Conservation (phyloP, 2,888 invertebrate genomes). For the Cylindroiulus punctatus region DNA sequence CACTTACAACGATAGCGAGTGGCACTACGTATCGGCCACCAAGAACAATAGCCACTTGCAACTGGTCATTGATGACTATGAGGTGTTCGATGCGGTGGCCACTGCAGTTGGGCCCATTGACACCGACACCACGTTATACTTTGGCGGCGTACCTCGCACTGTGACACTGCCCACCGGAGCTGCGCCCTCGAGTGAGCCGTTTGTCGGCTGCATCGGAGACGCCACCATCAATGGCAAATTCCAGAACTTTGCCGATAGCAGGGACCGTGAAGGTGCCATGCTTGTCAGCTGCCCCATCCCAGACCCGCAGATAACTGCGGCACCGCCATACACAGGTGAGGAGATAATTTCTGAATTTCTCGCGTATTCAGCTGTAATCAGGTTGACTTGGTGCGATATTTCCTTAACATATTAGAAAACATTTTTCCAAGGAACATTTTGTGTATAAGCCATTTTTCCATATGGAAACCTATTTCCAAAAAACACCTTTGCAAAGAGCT, state of each 20-base stretch:
- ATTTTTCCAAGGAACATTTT: no score
- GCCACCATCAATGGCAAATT: constrained; percentile 85
- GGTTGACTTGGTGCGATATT: no score
- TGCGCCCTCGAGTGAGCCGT: constrained; percentile 69
- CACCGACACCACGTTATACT: constrained; percentile 76
- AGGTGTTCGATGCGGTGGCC: constrained; percentile 70
- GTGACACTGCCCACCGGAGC: constrained; percentile 70
- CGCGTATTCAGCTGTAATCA: no score
- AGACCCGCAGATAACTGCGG: constrained; percentile 58
- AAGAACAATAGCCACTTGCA: constrained; percentile 76
- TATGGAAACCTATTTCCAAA: no score
- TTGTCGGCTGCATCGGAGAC: constrained; percentile 92
- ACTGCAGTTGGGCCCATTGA: constrained; percentile 50
- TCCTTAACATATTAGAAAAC: no score
- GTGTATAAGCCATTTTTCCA: no score
- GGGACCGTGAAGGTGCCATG: constrained; percentile 66
- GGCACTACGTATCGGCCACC: constrained; percentile 92
- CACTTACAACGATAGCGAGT: constrained; percentile 87
- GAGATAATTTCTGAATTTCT: background rate
- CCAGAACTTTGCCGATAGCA: constrained; percentile 79
- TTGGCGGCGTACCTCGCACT: constrained; percentile 83
- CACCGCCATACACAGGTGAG: constrained; percentile 44
- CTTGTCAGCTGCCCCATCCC: constrained; percentile 63
- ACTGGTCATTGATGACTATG: constrained; percentile 86
- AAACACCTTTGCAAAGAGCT: no score